Evolutionary conservation across 2,888 invertebrate genomes (phyloP).

Genomic region (Amphimallon solstitiale): DNA sequence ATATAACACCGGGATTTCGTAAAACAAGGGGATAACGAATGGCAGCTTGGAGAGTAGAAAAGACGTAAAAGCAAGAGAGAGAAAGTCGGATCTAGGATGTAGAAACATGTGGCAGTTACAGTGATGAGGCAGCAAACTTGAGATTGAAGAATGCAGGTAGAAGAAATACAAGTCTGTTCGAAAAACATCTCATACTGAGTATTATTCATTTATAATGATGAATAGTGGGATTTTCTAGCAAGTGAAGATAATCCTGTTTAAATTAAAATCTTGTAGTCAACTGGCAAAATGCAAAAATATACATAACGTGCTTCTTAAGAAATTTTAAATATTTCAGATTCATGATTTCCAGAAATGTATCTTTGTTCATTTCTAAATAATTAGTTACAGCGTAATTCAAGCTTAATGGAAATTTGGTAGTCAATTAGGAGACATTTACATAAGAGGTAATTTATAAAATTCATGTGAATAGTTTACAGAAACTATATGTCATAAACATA

Average conservation of each 20-base stretch:
- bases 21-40: conserved; percentile 7
- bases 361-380: too few relatives aligned
- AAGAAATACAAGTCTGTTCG: background rate
- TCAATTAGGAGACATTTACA: background rate
- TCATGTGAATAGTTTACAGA: background rate
- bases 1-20: conserved; percentile 1
- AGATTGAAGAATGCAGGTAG: conserved; percentile 22
- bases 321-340: too few relatives aligned
- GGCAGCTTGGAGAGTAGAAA: background rate
- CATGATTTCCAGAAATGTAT: too few relatives aligned
- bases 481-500: background rate
- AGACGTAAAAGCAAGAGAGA: too few relatives aligned
- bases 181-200: too few relatives aligned
- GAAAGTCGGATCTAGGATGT: background rate
- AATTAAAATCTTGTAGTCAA: too few relatives aligned
- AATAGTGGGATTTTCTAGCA: too few relatives aligned
- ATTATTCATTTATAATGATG: too few relatives aligned
- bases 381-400: too few relatives aligned
- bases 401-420: background rate
- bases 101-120: conserved; percentile 8
- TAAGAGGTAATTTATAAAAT: background rate
- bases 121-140: conserved; percentile 4
- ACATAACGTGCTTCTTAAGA: too few relatives aligned
- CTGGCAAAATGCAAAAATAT: too few relatives aligned
- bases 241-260: too few relatives aligned